A percentile compares a stretch with the other conserved stretches of the same genome.
Evolutionary conservation across 2,113 vertebrate genomes (phyloP).

Genomic region (Lepus americanus): DNA sequence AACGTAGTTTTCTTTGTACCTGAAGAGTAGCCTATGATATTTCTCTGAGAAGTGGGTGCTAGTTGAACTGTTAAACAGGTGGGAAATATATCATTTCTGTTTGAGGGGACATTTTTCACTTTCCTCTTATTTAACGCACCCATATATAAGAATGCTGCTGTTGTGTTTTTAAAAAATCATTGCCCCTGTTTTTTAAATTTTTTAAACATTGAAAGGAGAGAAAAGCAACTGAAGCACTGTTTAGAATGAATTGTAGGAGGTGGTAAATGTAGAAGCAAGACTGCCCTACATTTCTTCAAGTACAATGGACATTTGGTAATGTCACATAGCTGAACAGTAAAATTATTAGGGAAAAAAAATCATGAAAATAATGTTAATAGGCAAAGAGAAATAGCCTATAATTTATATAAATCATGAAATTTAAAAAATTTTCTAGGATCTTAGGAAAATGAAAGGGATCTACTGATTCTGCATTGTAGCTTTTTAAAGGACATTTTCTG

Average conservation of each 20-base stretch:
- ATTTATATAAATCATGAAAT: constrained; percentile 7
- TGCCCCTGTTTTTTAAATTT: background rate
- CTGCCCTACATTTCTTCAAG: background rate
- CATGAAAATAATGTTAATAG: background rate
- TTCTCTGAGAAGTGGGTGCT: background rate
- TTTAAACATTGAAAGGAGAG: background rate
- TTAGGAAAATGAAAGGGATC: constrained; percentile 27
- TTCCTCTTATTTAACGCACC: background rate
- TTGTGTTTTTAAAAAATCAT: constrained; percentile 25
- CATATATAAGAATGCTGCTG: background rate
- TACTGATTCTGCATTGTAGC: background rate
- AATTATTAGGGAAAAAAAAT: constrained; percentile 7
- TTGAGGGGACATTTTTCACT: constrained; percentile 27
- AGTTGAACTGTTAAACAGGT: constrained; percentile 54
- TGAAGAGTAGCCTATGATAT: constrained; percentile 8
- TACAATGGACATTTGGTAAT: constrained; percentile 25
- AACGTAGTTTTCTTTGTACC: background rate
- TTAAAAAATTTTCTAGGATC: constrained; percentile 37
- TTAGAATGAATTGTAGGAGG: background rate
- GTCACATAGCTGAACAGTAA: background rate
- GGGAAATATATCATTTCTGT: background rate
- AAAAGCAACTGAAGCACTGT: background rate
- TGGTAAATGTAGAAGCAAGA: background rate
- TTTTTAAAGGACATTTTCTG: background rate
- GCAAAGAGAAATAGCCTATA: background rate